phyloP scores from a whole-genome alignment of 2,888 invertebrate genomes.

The Hetaerina titia region DNA sequence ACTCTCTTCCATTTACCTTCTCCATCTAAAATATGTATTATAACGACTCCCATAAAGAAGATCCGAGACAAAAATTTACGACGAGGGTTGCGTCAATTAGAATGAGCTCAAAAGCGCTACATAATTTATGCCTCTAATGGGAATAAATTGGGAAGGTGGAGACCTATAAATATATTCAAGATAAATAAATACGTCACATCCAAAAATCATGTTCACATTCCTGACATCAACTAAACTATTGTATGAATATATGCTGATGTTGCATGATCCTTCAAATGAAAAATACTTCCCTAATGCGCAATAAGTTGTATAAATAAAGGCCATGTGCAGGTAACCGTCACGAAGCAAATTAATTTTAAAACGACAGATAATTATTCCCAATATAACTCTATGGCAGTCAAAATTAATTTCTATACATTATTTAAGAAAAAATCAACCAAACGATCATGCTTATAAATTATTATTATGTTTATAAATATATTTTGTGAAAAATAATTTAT shows the following conservation, averaged over 20 bases:
- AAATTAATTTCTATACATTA: too few relatives aligned
- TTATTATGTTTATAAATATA: too few relatives aligned
- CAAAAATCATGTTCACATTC: neutral
- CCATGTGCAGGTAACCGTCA: too few relatives aligned
- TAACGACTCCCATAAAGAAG: neutral
- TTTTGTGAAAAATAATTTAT: too few relatives aligned
- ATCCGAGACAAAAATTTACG: slow-evolving; percentile 12
- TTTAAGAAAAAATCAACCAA: too few relatives aligned
- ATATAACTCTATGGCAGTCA: too few relatives aligned
- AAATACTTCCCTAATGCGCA: too few relatives aligned
- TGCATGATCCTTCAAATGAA: too few relatives aligned
- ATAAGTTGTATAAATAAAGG: too few relatives aligned
- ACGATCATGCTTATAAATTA: too few relatives aligned
- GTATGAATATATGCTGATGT: neutral
- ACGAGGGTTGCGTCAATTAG: neutral
- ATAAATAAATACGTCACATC: neutral
- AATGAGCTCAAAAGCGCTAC: neutral
- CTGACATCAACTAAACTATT: neutral
- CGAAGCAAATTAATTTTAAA: too few relatives aligned
- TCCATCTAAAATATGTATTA: neutral
- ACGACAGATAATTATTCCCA: too few relatives aligned
- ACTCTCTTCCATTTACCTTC: neutral
- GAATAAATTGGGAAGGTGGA: neutral
- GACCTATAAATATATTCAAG: neutral
- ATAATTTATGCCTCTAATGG: neutral